A percentile compares a stretch with the other conserved stretches of the same genome.
Evolutionary conservation across 2,113 vertebrate genomes (phyloP).

Genomic region (Australoheros scitulus): DNA sequence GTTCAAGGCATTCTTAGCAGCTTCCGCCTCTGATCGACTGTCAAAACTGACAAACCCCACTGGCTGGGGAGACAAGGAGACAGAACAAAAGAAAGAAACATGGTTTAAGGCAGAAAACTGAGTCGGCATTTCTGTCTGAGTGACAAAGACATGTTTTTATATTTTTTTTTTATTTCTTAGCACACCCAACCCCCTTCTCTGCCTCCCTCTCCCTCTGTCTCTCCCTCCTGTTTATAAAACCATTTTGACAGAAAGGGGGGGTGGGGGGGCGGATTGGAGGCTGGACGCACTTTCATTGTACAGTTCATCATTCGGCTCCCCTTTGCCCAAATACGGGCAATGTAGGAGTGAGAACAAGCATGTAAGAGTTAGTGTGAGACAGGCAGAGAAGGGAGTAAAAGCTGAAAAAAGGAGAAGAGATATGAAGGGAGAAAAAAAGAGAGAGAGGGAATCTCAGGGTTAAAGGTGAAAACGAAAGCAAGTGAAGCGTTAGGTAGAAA

Average conservation of each 20-base stretch:
- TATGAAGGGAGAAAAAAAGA: not conserved
- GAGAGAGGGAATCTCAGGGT: constrained; percentile 16
- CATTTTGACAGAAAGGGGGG: constrained; percentile 14
- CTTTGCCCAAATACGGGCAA: constrained; percentile 77
- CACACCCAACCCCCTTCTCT: constrained; percentile 14
- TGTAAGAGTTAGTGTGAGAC: constrained; percentile 17
- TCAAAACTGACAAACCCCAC: constrained; percentile 98
- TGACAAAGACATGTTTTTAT: constrained; percentile 68
- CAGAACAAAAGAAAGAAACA: constrained; percentile 74
- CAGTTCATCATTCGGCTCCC: constrained; percentile 62
- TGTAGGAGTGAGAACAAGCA: constrained; percentile 37
- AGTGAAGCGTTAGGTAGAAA: constrained; percentile 8
- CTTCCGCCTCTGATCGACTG: constrained; percentile 93
- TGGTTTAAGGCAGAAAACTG: constrained; percentile 74
- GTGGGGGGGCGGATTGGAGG: constrained; percentile 3
- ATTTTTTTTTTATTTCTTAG: constrained; percentile 24
- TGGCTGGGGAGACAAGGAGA: constrained; percentile 84
- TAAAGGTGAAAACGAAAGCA: constrained; percentile 42
- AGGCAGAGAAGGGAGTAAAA: not conserved
- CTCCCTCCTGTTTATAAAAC: constrained; percentile 60
- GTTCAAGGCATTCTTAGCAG: constrained; percentile 95
- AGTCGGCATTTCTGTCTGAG: constrained; percentile 76
- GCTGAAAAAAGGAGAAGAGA: constrained; percentile 25
- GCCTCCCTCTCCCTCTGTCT: not conserved
- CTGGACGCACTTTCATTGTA: constrained; percentile 46